Evolutionary conservation across 2,113 vertebrate species (phyloP), one percentile per base, ranked within the genome.

Genomic region (Microcebus lehilahytsara): DNA sequence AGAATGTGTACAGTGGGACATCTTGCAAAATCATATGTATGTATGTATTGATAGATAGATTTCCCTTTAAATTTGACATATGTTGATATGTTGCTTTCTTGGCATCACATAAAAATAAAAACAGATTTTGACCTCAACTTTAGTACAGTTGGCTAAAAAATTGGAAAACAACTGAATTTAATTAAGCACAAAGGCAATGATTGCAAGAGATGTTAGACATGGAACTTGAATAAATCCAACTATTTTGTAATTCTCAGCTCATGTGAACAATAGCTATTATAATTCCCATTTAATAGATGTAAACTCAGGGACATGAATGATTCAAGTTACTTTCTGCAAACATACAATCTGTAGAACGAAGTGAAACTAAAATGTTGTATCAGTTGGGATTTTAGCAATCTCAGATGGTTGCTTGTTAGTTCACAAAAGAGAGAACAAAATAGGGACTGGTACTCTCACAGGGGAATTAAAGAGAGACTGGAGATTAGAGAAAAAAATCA

Each of bases 101-200:
- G 58, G 67, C 74, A 91, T 37, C 53, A 94, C 75, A 96, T 67
- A 75, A 93, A 95, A 92, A 83, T 75, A 69, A 95, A 95, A 91
- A 71, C 32, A 85, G 49, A 67, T 89, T 93, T 96, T 5, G 71
- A 72, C 66, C 3, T 93, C 40, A 92, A 79, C 53, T 92, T 93
- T 74, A 84, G 9, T 34, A 37, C 17, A 93, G 37, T 80, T 91
- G n/a, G 37, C 86, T 83, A 89, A 77, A 89, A 96, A 49, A 0
- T 0, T 51, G 42, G 74, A 89, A 92, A 89, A 85, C 56, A 93
- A 94, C 40, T 84, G 85, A 95, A 96, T 85, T 83, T 85, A 95
- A 93, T 97, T 96, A 96, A 93, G 34, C 34, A 66, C 42, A 40
- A 79, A 89, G 34, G n/a, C 37, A 80, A 75, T 72, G 89, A 89